Base-by-base conservation (phyloP, 2,113 vertebrate genomes). In the Actenoides lindsayi region DNA sequence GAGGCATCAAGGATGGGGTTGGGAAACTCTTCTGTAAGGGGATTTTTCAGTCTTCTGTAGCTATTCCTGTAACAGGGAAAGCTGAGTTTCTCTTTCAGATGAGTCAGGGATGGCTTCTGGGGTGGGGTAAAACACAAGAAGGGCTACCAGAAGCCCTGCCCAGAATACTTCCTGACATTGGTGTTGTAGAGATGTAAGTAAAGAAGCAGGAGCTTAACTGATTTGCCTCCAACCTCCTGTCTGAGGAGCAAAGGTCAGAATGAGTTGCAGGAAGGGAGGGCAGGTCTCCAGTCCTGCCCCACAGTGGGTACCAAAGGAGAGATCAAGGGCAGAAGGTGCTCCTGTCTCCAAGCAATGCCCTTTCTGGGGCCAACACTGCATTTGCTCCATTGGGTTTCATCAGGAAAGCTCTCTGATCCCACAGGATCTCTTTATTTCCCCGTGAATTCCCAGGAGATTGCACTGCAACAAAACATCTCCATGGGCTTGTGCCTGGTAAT, bases 381-480 rank as follows among this genome's bases (percentile, higher is more conserved):
- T 42, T 93, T 81, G 28, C 31, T 70, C 41, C 3, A 1, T 54
- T 69, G 63, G 16, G 18, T 9, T 44, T 87, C 8, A 11, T 62
- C 89, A 77, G 80, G 67, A 90, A 67, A 88, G 35, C 63, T 64
- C 59, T 74, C 27, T 33, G 74, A 37, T 95, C 64, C 80, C 70
- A 75, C n/a, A 33, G 85, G 88, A 86, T 54, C 2, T 20, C 13
- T 60, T 70, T 44, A 2, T 16, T 56, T 23, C 28, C 7, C 30
- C 30, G 16, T 13, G 20, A 69, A 51, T 68, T 95, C 96, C 63
- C 89, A 71, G n/a, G 96, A 87, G 94, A 27, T 20, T 83, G 73
- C 6, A 6, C 48, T 81, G 62, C 70, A 77, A 74, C 64, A 85
- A 56, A 57, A 39, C 48, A 11, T 60, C 84, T 17, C 74, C 3